Conservation (phyloP, 2,113 vertebrate genomes). For the Coregonus clupeaformis region DNA sequence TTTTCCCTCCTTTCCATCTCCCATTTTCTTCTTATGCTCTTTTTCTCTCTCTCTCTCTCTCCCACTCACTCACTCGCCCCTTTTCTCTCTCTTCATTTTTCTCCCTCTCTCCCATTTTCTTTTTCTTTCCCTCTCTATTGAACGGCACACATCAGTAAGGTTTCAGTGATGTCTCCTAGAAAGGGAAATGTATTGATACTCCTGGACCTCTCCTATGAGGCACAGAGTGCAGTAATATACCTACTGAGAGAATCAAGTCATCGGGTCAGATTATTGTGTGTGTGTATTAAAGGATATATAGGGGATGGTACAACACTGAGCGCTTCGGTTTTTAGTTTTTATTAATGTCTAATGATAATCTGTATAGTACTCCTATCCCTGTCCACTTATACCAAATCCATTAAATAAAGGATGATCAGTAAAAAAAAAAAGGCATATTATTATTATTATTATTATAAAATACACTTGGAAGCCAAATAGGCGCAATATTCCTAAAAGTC, state of each 20-base stretch:
- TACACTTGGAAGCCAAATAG: too few species aligned
- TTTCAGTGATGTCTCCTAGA: neutral
- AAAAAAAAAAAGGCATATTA: too few species aligned
- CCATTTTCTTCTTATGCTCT: neutral
- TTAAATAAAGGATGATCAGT: too few species aligned
- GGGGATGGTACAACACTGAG: neutral
- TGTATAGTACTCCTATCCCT: slow-evolving; percentile 12
- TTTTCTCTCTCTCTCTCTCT: slow-evolving; percentile 1
- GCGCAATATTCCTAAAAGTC: too few species aligned
- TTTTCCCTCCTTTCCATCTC: neutral
- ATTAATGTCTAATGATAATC: slow-evolving; percentile 15
- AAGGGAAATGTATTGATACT: neutral
- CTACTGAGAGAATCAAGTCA: neutral
- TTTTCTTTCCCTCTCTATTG: neutral
- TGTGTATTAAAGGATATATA: too few species aligned
- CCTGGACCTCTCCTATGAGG: neutral
- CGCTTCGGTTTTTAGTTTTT: neutral
- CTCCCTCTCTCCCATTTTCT: neutral
- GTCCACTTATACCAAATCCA: neutral
- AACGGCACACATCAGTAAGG: neutral
- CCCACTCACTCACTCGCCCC: neutral
- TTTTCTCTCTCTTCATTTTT: too few species aligned
- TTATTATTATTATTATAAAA: too few species aligned
- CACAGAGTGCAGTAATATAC: neutral
- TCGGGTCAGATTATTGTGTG: neutral